A percentile compares a stretch with the other conserved stretches of the same genome.
phyloP scores from a whole-genome alignment of 2,888 invertebrate species.

The Pecten maximus region DNA sequence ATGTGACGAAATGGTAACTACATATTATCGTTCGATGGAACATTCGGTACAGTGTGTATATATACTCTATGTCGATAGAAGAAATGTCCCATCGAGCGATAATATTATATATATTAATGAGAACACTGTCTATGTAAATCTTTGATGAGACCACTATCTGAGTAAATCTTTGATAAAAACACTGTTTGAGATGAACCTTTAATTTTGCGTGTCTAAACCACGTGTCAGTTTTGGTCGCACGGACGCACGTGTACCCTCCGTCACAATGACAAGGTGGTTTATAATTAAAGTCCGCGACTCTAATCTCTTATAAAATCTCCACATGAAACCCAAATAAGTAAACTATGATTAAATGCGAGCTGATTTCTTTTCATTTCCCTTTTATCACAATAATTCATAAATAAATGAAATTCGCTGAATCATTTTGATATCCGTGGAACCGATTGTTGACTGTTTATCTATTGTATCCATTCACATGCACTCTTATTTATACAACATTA shows the following conservation, averaged over 20 bases:
- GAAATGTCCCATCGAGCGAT: too few species aligned
- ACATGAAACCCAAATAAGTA: not conserved
- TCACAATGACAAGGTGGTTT: not conserved
- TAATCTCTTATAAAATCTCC: not conserved
- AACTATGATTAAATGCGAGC: slow-evolving; percentile 17
- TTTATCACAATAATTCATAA: not conserved
- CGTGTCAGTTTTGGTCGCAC: not conserved
- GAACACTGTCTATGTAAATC: too few species aligned
- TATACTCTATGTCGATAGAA: too few species aligned
- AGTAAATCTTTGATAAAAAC: too few species aligned
- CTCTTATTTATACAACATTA: not conserved
- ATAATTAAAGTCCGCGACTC: not conserved
- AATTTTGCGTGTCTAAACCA: not conserved
- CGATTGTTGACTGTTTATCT: not conserved
- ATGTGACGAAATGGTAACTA: too few species aligned
- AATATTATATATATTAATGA: too few species aligned
- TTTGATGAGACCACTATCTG: too few species aligned
- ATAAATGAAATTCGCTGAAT: not conserved
- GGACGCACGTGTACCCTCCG: not conserved
- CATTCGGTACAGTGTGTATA: too few species aligned
- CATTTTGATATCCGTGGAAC: slow-evolving; percentile 30
- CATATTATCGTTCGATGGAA: too few species aligned
- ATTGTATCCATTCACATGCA: not conserved
- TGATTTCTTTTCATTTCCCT: slow-evolving; percentile 20
- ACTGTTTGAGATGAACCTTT: not conserved